phyloP scores from a whole-genome alignment of 2,888 invertebrate species.

The Tachina fera region DNA sequence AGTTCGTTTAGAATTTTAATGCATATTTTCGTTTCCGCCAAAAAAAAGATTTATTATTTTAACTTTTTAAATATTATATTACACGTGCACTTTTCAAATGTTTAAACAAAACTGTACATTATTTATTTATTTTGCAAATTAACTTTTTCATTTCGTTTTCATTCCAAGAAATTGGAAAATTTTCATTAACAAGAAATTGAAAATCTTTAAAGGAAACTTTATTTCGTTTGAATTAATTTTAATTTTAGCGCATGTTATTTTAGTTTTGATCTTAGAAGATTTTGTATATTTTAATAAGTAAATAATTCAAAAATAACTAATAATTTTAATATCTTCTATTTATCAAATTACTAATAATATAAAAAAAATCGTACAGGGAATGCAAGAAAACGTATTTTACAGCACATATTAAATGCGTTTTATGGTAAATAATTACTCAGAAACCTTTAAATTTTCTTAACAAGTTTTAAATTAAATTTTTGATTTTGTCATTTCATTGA shows the following conservation, averaged over 20 bases:
- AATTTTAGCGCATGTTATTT: slow-evolving; percentile 59
- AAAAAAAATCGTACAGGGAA: slow-evolving; percentile 75
- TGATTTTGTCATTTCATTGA: background rate
- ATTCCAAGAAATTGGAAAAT: slow-evolving; percentile 15
- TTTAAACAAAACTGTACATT: background rate
- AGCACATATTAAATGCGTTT: slow-evolving; percentile 81
- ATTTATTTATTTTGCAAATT: slow-evolving; percentile 33
- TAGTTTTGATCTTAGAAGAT: slow-evolving; percentile 30
- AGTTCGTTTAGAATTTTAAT: background rate
- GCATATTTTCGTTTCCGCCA: background rate
- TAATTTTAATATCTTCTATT: slow-evolving; percentile 69
- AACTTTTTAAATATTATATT: slow-evolving; percentile 6
- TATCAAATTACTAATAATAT: slow-evolving; percentile 52
- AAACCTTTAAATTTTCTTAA: slow-evolving; percentile 10
- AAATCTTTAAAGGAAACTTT: slow-evolving; percentile 18
- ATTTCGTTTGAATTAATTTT: background rate
- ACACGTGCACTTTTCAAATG: slow-evolving; percentile 47
- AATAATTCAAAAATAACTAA: slow-evolving; percentile 7
- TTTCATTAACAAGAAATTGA: slow-evolving; percentile 5
- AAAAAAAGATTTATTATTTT: slow-evolving; percentile 16
- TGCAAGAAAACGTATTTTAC: slow-evolving; percentile 81
- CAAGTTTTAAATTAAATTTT: background rate
- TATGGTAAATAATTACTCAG: slow-evolving; percentile 78
- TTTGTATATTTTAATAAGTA: slow-evolving; percentile 21
- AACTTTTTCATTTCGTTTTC: background rate